Conservation (phyloP, 2,797 vertebrate genomes). For the Dendrocincla fuliginosa region DNA sequence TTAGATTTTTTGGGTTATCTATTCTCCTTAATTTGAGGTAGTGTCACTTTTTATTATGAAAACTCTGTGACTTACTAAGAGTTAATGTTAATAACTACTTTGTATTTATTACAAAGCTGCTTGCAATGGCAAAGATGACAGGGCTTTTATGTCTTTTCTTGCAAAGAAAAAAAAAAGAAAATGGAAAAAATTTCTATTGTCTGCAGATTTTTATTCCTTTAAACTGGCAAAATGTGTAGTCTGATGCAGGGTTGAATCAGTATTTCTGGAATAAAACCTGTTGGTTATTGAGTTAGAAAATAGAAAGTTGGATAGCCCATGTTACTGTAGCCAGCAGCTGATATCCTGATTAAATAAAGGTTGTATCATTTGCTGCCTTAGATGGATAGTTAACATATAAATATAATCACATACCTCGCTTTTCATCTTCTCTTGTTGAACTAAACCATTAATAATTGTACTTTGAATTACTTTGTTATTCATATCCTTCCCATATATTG, state of each 20-base stretch:
- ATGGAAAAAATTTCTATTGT: not conserved
- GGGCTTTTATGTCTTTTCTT: not conserved
- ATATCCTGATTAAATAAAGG: not conserved
- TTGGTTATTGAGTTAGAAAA: not conserved
- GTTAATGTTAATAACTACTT: not conserved
- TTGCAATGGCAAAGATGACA: not conserved
- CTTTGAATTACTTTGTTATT: constrained; percentile 11
- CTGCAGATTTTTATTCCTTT: not conserved
- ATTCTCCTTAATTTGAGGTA: not conserved
- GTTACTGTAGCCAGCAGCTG: not conserved
- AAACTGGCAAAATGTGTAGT: not conserved
- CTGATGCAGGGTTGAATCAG: accelerated
- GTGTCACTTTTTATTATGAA: not conserved
- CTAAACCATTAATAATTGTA: not conserved
- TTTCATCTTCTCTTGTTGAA: constrained; percentile 2
- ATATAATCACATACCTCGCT: not conserved
- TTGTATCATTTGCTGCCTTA: not conserved
- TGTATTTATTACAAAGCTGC: not conserved
- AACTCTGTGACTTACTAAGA: not conserved
- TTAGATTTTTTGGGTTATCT: not conserved
- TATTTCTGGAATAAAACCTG: not conserved
- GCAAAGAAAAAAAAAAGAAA: not conserved
- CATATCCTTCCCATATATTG: not conserved
- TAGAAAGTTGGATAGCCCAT: not conserved
- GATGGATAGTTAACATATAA: not conserved